Percentiles rank a stretch among this genome's conserved stretches.
Evolutionary conservation across 2,888 invertebrate species (phyloP).

Genomic region (Ichneumoninae sp.): DNA sequence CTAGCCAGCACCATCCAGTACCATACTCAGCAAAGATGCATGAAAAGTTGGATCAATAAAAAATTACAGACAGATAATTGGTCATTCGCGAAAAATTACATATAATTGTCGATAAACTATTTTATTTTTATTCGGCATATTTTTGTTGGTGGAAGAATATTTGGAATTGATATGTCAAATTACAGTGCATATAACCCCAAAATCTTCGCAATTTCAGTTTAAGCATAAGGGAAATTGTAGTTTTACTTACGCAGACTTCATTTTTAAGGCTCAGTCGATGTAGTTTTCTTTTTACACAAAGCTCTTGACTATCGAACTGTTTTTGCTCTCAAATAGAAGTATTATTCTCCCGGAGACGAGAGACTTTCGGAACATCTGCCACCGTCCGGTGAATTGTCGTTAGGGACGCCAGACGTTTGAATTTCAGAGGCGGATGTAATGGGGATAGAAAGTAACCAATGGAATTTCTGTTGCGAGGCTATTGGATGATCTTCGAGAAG

Average conservation of each 20-base stretch:
- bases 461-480: neutral
- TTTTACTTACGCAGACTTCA: constrained; percentile 63
- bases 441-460: constrained; percentile 26
- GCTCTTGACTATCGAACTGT: neutral
- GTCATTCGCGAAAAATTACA: neutral
- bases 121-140: neutral
- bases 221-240: neutral
- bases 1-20: neutral
- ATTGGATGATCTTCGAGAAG: neutral
- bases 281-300: neutral
- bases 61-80: neutral
- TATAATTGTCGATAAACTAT: neutral
- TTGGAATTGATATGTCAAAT: constrained; percentile 32
- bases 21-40: neutral
- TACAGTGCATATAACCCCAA: constrained; percentile 56
- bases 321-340: constrained; percentile 2
- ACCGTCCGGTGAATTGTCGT: constrained; percentile 43
- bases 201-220: constrained; percentile 1
- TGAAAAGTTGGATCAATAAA: neutral
- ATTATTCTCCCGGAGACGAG: constrained; percentile 15
- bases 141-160: neutral
- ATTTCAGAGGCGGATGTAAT: constrained; percentile 17
- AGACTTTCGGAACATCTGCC: constrained; percentile 15
- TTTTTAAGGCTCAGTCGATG: constrained; percentile 24
- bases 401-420: constrained; percentile 60